Evolutionary conservation across 2,113 vertebrate genomes (phyloP).

Genomic region (Hippocampus abdominalis): DNA sequence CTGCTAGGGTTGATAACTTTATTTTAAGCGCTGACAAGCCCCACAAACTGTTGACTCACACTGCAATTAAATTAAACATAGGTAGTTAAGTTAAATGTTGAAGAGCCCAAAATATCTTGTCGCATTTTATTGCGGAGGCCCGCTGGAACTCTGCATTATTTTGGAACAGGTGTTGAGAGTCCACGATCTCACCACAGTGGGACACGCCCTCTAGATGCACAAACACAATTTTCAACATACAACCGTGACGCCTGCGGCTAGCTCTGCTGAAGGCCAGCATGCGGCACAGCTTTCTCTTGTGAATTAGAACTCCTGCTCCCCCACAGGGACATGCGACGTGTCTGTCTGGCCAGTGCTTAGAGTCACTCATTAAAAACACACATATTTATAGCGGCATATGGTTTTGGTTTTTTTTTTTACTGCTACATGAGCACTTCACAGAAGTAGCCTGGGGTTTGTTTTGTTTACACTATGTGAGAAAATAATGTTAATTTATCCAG

Average conservation of each 20-base stretch:
- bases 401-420: constrained; percentile 12
- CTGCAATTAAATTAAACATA: constrained; percentile 54
- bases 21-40: constrained; percentile 35
- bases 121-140: constrained; percentile 34
- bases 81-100: constrained; percentile 59
- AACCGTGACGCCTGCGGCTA: constrained; percentile 58
- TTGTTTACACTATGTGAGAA: constrained; percentile 4
- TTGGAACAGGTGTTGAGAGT: constrained; percentile 48
- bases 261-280: constrained; percentile 56
- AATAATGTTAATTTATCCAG: neutral
- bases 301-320: constrained; percentile 57
- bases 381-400: constrained; percentile 23
- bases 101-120: constrained; percentile 58
- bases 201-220: constrained; percentile 7
- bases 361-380: constrained; percentile 22
- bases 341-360: constrained; percentile 36
- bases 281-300: constrained; percentile 57
- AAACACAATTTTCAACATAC: constrained; percentile 47
- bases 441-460: constrained; percentile 6
- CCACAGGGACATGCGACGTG: constrained; percentile 35
- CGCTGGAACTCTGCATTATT: constrained; percentile 38
- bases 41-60: constrained; percentile 32
- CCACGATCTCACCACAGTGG: constrained; percentile 37
- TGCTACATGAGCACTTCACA: constrained; percentile 12
- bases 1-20: constrained; percentile 33